Conservation (phyloP, 1,140 invertebrate species). For the Bombus polaris region DNA sequence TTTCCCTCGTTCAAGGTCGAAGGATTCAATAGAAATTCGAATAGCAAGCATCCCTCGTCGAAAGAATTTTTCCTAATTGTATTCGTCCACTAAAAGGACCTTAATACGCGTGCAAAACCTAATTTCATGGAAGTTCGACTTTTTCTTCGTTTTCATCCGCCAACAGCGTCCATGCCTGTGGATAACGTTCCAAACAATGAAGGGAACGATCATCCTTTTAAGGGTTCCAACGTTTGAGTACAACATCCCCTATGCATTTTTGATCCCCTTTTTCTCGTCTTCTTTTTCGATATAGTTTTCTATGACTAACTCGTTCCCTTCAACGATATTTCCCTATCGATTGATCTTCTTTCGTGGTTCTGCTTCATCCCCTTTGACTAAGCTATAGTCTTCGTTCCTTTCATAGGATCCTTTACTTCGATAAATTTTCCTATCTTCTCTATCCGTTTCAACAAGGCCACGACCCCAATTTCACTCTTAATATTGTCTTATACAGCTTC, state of each 20-base stretch:
- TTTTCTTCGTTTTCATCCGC: slow-evolving; percentile 9
- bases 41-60: background rate
- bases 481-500: background rate
- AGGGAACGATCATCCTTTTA: slow-evolving; percentile 57
- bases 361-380: slow-evolving; percentile 63
- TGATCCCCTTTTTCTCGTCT: slow-evolving; percentile 70
- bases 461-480: background rate
- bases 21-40: background rate
- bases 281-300: slow-evolving; percentile 39
- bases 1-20: background rate
- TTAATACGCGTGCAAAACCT: background rate
- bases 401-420: slow-evolving; percentile 18
- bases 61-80: slow-evolving; percentile 14
- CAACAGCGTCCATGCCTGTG: slow-evolving; percentile 3
- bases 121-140: slow-evolving; percentile 4
- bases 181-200: slow-evolving; percentile 52
- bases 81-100: background rate
- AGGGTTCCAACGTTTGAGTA: slow-evolving; percentile 74
- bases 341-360: slow-evolving; percentile 75
- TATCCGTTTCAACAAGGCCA: no score
- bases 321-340: slow-evolving; percentile 82
- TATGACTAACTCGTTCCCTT: slow-evolving; percentile 66
- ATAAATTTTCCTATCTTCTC: background rate
- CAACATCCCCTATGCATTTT: slow-evolving; percentile 79
- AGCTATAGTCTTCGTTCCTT: slow-evolving; percentile 33